Conservation (phyloP, 92 coral and sea anemone species). For the Epizoanthus stellaris region DNA sequence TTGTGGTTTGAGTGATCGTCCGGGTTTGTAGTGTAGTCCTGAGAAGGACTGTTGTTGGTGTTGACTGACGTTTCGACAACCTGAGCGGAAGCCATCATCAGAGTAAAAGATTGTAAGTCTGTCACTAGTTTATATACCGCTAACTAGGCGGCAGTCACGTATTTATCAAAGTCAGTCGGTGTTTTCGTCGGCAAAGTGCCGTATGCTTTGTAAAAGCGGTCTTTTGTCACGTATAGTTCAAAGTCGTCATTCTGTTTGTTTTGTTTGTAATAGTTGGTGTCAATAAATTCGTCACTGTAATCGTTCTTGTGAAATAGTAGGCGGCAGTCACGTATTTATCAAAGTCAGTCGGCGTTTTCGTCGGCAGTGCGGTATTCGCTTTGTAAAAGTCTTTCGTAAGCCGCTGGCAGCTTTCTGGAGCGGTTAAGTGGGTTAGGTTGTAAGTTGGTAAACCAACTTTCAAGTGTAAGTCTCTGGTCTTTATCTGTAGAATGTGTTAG, state of each 20-base stretch:
- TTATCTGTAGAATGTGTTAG: slow-evolving; percentile 12
- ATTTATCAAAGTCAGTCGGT: slow-evolving; percentile 16
- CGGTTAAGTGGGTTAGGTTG: slow-evolving; percentile 30
- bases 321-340: slow-evolving; percentile 16
- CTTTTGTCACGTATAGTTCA: slow-evolving; percentile 25
- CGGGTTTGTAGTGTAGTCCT: background rate
- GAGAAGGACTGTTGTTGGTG: too few relatives aligned
- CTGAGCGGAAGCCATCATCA: too few relatives aligned
- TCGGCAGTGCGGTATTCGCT: slow-evolving; percentile 20
- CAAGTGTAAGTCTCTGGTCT: slow-evolving; percentile 35
- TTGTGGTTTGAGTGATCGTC: background rate
- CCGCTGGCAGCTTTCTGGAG: slow-evolving; percentile 5
- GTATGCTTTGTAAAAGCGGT: slow-evolving; percentile 24
- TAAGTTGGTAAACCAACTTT: slow-evolving; percentile 55
- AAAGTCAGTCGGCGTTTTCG: slow-evolving; percentile 27
- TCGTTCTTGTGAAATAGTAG: slow-evolving; percentile 7
- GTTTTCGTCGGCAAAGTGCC: slow-evolving; percentile 20
- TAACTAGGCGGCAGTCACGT: slow-evolving; percentile 25
- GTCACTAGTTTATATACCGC: background rate
- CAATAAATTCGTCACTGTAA: slow-evolving; percentile 8
- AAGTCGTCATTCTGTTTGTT: slow-evolving; percentile 22
- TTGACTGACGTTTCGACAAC: too few relatives aligned
- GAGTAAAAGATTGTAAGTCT: slow-evolving; percentile 11
- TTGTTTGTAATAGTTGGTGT: slow-evolving; percentile 13
- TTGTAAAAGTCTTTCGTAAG: slow-evolving; percentile 42